These are phyloP conservation scores for Battus philenor DNA, from an alignment of 1,140 invertebrate genomes.

Conservation along the genomic window DNA sequence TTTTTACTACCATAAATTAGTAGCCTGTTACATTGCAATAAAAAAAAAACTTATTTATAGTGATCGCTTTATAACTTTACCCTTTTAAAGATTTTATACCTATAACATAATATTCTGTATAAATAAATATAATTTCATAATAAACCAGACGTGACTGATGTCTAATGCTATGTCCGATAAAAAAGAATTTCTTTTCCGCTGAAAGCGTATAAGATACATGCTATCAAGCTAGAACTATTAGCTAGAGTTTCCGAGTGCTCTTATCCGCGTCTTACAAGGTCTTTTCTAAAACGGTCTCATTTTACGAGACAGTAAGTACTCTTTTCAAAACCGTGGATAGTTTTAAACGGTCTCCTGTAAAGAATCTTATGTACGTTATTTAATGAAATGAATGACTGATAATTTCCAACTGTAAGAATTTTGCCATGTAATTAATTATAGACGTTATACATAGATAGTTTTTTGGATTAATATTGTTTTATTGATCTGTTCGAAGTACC, in stretches of 20 bases:
- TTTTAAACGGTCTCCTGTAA: neutral
- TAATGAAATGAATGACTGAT: too few species aligned
- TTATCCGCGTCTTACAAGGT: slow-evolving; percentile 7
- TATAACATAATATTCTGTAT: neutral
- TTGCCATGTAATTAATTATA: too few species aligned
- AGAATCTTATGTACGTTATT: too few species aligned
- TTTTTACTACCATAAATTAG: neutral
- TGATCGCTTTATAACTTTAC: neutral
- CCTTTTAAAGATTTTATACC: neutral
- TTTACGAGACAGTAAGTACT: neutral
- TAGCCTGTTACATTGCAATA: neutral
- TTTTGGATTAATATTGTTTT: too few species aligned
- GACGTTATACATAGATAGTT: too few species aligned
- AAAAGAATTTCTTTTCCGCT: neutral
- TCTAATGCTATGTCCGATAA: neutral
- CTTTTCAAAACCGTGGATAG: neutral
- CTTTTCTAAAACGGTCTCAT: slow-evolving; percentile 9
- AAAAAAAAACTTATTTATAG: neutral
- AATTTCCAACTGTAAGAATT: too few species aligned
- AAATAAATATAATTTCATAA: neutral
- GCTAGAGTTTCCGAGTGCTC: neutral
- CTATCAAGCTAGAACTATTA: neutral
- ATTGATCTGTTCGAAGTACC: too few species aligned
- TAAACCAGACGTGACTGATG: neutral
- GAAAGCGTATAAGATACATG: neutral